Evolutionary conservation across 2,113 vertebrate genomes (phyloP), one percentile per base, ranked within the genome.

Genomic region (Rutilus rutilus): DNA sequence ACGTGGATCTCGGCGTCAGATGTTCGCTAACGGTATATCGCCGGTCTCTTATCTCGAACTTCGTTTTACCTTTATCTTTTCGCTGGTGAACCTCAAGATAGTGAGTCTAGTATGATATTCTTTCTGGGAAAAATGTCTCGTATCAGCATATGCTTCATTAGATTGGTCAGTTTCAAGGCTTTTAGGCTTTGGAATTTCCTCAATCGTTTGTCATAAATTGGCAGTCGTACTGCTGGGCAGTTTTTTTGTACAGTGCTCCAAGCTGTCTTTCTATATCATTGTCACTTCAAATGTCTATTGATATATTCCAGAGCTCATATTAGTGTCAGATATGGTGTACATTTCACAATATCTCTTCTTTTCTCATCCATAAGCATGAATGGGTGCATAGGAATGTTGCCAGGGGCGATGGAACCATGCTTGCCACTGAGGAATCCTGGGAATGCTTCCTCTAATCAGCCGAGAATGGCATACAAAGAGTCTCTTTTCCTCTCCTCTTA

Each of bases 381-480:
- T 92, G 90, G 92, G 87, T 90, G 84, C 85, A 93, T 91, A 93
- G 93, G 92, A 90, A 91, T 93, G 91, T 91, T 94, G 91, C 88
- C 84, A 87, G 87, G 52, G 81, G 89, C 88, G 86, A 90, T 89
- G 90, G 92, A 91, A 90, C 88, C 82, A 82, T 87, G 52, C 82
- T 94, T 87, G 90, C 89, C 87, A 71, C 91, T 59, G 78, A 92
- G 91, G 92, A 92, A 94, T 95, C 89, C 87, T 82, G 90, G 90
- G 91, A 93, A 95, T 93, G 92, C 82, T 83, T 85, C 84, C 92
- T 91, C 92, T 90, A 90, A 92, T 82, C 88, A 85, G 80, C 87
- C 86, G 86, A 89, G 88, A 86, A 86, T 86, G 27, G 82, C 84
- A 62, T 82, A 95, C 94, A 95, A 93, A 93, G 93, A 90, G 85